Conservation (phyloP, 1,140 invertebrate species). For the Drosophila quadrilineata region DNA sequence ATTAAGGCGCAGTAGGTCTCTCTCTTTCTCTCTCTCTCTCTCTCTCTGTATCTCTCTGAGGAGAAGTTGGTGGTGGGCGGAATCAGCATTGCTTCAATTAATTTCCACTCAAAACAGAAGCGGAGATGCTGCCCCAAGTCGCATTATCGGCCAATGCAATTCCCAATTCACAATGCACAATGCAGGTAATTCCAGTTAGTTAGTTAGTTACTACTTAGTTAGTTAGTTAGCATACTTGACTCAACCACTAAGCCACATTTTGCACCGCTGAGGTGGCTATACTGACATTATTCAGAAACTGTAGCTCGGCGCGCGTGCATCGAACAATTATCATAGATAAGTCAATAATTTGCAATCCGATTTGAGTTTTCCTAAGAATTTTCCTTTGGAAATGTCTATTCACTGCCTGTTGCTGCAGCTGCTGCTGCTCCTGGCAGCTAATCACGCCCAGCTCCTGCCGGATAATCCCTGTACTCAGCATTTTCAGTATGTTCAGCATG, state of each 20-base stretch:
- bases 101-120: too few species aligned
- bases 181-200: too few species aligned
- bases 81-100: too few species aligned
- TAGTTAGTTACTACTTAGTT: too few species aligned
- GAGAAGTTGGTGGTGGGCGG: too few species aligned
- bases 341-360: background rate
- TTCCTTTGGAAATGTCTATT: too few species aligned
- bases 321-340: slow-evolving; percentile 2
- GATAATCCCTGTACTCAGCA: slow-evolving; percentile 41
- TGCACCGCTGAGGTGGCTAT: background rate
- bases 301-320: slow-evolving; percentile 28
- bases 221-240: background rate
- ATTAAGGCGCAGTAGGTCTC: too few species aligned
- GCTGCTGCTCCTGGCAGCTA: background rate
- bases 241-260: background rate
- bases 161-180: too few species aligned
- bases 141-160: too few species aligned
- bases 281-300: slow-evolving; percentile 25
- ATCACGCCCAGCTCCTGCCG: slow-evolving; percentile 31
- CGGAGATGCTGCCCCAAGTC: too few species aligned
- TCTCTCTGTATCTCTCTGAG: too few species aligned
- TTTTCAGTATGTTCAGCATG: slow-evolving; percentile 45
- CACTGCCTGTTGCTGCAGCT: background rate
- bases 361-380: background rate
- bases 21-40: too few species aligned